Evolutionary conservation across 35 echinoderm and acorn worm genomes (phyloP).

Genomic region (Nesometra sesokonis): DNA sequence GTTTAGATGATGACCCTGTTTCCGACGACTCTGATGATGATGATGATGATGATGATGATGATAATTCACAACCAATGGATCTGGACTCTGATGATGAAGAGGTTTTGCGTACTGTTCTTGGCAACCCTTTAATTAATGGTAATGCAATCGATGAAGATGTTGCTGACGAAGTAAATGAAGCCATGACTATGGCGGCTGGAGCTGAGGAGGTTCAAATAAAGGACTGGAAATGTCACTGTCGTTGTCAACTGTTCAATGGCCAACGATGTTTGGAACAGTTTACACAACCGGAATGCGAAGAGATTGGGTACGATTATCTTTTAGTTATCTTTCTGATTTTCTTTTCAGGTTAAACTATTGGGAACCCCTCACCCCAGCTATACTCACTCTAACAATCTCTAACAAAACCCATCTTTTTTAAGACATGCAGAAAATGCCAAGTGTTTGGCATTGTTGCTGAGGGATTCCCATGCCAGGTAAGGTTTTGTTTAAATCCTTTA

Average conservation of each 20-base stretch:
- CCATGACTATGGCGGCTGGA: background rate
- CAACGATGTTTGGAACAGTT: slow-evolving; percentile 16
- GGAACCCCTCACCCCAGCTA: too few species aligned
- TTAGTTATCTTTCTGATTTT: background rate
- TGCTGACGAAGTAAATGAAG: background rate
- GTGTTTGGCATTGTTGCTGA: too few species aligned
- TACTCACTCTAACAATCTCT: too few species aligned
- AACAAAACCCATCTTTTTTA: too few species aligned
- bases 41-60: too few species aligned
- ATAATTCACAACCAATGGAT: background rate
- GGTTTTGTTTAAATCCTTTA: too few species aligned
- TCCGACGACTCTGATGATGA: too few species aligned
- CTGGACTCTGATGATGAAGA: background rate
- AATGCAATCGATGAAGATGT: background rate
- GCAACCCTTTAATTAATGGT: background rate
- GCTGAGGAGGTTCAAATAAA: background rate
- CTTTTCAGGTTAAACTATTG: too few species aligned
- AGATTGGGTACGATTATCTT: slow-evolving; percentile 4
- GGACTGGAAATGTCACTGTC: background rate
- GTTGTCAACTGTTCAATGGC: slow-evolving; percentile 7
- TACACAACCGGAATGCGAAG: background rate
- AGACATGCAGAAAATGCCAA: too few species aligned
- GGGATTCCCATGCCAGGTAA: too few species aligned
- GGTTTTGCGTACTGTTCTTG: background rate
- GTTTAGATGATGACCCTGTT: too few species aligned